Base-by-base conservation (phyloP, 2,113 vertebrate genomes). In the Macquaria australasica region DNA sequence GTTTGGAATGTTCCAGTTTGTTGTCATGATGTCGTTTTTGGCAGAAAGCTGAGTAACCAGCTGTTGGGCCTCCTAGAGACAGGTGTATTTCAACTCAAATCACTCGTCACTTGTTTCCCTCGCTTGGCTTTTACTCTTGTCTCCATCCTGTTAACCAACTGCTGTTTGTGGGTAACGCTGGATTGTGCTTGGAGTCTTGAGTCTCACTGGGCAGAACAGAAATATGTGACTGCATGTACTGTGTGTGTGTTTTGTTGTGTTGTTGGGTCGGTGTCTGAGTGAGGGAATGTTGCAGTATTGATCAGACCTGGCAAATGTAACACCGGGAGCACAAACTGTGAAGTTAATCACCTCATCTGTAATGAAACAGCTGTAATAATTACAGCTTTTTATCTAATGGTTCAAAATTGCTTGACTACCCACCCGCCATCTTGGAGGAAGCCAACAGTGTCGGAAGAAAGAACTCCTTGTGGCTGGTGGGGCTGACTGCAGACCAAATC, bases 371-470 rank as follows among this genome's bases (percentile, higher is more conserved):
- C 11, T 15, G 0, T 60, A 58, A 15, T 67, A 43, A 67, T 51
- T 15, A 23, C 50, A 62, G 21, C 31, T 18, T 66, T 34, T 59
- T 53, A 64, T 56, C 12, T 23, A 45, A 59, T 55, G 21, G n/a
- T 66, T 66, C 23, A 63, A 70, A 79, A 64, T 73, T 41, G 34
- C 23, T 83, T 41, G 6, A 51, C 28, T 62, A 31, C 37, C 10
- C 5, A 50, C 8, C 43, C 15, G 9, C 84, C 67, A 85, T 83
- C 69, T 75, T 89, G 74, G 73, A 87, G 79, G 78, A 83, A 87
- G 25, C 64, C 68, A 72, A 87, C 82, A 88, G 82, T 75, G 86
- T 69, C 21, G 8, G 70, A 91, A 90, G 71, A 88, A 86, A 75
- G 81, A 79, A 78, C 71, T 86, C 59, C 83, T 88, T 80, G 86